These are phyloP conservation scores for Drosophila fulvimacula DNA, from an alignment of 2,888 invertebrate genomes.

Conservation along the genomic window DNA sequence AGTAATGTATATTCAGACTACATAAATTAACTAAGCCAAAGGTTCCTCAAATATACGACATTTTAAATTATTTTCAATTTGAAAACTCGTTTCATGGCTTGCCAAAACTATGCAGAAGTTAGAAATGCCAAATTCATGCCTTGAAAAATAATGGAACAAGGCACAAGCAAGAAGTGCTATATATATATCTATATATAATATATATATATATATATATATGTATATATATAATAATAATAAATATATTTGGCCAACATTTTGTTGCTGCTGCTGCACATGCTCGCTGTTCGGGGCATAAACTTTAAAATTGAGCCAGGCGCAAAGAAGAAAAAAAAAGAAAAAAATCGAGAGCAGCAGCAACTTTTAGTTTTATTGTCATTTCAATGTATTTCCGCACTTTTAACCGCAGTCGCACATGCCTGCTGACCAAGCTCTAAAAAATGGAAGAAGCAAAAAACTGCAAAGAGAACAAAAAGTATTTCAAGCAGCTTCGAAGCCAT, in stretches of 20 bases:
- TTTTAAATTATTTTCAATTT: background rate
- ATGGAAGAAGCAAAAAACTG: conserved; percentile 9
- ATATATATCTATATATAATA: conserved; percentile 13
- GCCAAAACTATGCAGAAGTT: background rate
- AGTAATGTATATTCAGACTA: no score
- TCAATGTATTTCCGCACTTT: conserved; percentile 82
- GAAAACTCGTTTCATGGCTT: background rate
- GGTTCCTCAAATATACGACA: background rate
- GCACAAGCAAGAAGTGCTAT: conserved; percentile 48
- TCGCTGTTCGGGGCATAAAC: conserved; percentile 67
- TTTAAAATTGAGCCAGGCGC: conserved; percentile 64
- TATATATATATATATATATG: conserved; percentile 43
- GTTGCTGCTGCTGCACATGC: conserved; percentile 62
- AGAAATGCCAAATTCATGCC: background rate
- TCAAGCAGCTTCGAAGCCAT: conserved; percentile 76
- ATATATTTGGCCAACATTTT: conserved; percentile 70
- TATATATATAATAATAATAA: conserved; percentile 47
- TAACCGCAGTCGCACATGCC: conserved; percentile 74
- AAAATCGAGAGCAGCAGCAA: conserved; percentile 52
- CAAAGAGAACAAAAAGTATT: conserved; percentile 63
- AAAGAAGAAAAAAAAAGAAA: conserved; percentile 20
- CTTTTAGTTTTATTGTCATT: conserved; percentile 81
- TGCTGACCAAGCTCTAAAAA: conserved; percentile 62
- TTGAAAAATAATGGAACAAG: background rate
- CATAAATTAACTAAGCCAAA: no score